A percentile compares a stretch with the other conserved stretches of the same genome.
Evolutionary conservation across 1,140 invertebrate species (phyloP).

Genomic region (Trinorchestia longiramus): DNA sequence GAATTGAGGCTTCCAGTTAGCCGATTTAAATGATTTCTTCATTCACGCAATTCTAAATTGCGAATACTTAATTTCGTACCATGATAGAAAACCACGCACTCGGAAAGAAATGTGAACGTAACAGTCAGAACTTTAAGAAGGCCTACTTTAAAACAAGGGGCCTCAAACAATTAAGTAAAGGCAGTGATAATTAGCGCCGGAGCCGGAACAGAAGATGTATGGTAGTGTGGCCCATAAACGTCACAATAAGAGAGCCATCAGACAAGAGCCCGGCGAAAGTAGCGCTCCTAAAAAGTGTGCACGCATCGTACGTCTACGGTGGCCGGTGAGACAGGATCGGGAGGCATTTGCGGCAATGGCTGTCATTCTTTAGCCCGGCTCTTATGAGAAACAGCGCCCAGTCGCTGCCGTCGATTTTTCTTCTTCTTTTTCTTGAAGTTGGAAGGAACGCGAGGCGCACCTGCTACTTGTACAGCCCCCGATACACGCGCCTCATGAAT

Average conservation of each 20-base stretch:
- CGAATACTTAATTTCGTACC: neutral
- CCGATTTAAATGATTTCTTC: neutral
- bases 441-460: conserved; percentile 3
- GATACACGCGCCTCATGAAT: neutral
- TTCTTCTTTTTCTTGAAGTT: neutral
- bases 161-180: neutral
- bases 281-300: conserved; percentile 3
- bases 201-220: neutral
- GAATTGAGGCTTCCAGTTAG: neutral
- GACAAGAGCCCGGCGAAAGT: neutral
- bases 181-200: neutral
- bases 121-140: neutral
- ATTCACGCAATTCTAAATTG: neutral
- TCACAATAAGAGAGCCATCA: conserved; percentile 17
- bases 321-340: neutral
- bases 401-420: neutral
- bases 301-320: conserved; percentile 1
- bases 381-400: conserved; percentile 35
- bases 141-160: neutral
- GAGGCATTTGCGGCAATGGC: conserved; percentile 46
- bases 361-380: conserved; percentile 2
- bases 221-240: neutral
- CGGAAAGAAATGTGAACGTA: neutral
- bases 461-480: neutral
- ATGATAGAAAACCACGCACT: neutral